These are phyloP conservation scores for Rhinopomastus cyanomelas DNA, from an alignment of 2,113 vertebrate genomes.

Conservation along the genomic window DNA sequence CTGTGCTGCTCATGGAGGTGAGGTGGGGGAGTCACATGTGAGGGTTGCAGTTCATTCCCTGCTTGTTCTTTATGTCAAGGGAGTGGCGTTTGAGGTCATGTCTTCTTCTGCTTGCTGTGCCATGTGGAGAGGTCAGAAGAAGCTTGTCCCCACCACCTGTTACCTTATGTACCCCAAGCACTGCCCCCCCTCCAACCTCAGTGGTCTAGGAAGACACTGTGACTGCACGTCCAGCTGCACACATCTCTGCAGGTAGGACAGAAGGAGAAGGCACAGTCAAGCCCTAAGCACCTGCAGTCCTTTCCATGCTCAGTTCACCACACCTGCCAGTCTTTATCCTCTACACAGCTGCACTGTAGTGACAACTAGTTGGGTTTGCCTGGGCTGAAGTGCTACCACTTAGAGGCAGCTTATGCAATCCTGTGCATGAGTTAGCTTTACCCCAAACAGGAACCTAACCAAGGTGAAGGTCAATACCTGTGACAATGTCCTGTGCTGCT, in stretches of 20 bases:
- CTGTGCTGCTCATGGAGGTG: not conserved
- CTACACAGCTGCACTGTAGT: fast-evolving
- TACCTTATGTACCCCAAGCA: not conserved
- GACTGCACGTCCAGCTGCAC: not conserved
- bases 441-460: not conserved
- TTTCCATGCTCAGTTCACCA: not conserved
- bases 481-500: slow-evolving; percentile 31
- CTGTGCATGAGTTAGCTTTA: not conserved
- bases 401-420: slow-evolving; percentile 17
- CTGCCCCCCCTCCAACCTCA: not conserved
- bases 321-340: not conserved
- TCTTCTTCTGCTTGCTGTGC: not conserved
- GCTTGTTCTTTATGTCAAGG: not conserved
- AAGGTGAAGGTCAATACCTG: slow-evolving; percentile 34
- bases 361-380: not conserved
- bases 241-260: fast-evolving
- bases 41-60: not conserved
- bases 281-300: not conserved
- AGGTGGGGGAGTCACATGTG: not conserved
- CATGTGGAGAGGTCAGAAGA: not conserved
- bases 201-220: not conserved
- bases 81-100: not conserved
- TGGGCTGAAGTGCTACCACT: not conserved
- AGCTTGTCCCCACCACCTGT: not conserved
- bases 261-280: not conserved